Evolutionary conservation across 2,113 vertebrate genomes (phyloP), one percentile per base, ranked within the genome.

Genomic region (Corvus hawaiiensis): DNA sequence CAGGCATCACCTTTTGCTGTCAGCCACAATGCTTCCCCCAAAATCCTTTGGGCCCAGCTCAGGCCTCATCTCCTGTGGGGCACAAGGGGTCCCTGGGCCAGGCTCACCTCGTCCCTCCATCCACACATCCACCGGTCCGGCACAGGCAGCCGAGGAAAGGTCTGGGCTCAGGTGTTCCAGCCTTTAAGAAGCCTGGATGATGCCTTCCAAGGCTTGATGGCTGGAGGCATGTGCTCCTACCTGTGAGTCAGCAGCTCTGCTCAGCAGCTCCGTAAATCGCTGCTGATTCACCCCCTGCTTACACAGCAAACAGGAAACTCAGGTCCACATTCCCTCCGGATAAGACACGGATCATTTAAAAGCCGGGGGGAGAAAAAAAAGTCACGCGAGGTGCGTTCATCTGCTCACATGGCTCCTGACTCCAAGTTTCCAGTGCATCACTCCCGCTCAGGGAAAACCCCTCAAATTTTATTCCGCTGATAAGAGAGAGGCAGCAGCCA

Each of bases 231-330:
- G 80, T 95, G 91, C 82, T 84, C 55, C 68, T 35, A 93, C 87
- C 80, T 41, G 84, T 97, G 97, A 97, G 94, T 97, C 97, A 97
- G 95, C 95, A 90, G 84, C 96, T 94, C 95, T 84, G 62, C 94
- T 96, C 95, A 86, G 94, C 88, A 94, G 74, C 79, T 51, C 85
- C 73, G 78, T 54, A 56, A 87, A 83, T 74, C 67, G 68, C 93
- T 59, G 95, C 95, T 97, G 97, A 97, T 91, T 97, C 97, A 97
- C 87, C 8, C 64, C 44, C 59, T 77, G 81, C 94, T 96, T 86
- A 96, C 95, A 92, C 94, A 94, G 94, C 94, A 59, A 94, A 93
- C 97, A 96, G 97, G 96, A 97, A 97, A 97, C 89, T 90, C 95
- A 52, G 93, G 94, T 89, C 92, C 84, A 80, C 96, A 96, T 96